These are phyloP conservation scores for Morbakka virulenta DNA, from an alignment of 30 jellyfish, hydroid and myxozoan genomes.

Conservation along the genomic window DNA sequence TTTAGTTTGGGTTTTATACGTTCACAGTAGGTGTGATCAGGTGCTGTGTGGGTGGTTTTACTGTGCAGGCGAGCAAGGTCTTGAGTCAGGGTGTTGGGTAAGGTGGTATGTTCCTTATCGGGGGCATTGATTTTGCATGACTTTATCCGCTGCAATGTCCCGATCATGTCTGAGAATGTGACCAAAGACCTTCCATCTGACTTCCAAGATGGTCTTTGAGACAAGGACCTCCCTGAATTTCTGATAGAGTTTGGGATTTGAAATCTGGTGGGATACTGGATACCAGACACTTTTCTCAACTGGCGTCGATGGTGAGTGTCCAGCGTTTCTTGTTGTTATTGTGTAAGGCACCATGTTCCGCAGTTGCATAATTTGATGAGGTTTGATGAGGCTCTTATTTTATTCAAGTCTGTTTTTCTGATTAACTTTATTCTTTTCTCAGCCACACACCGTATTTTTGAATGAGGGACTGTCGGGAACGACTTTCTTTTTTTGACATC, in stretches of 20 bases:
- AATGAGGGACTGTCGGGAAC: conserved; percentile 21
- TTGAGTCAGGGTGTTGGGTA: too few species aligned
- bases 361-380: conserved; percentile 35
- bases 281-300: conserved; percentile 27
- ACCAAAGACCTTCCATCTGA: conserved; percentile 38
- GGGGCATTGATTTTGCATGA: too few species aligned
- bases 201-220: conserved; percentile 27
- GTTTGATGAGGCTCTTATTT: conserved; percentile 20
- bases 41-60: too few species aligned
- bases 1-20: too few species aligned
- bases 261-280: conserved; percentile 17
- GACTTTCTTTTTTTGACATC: conserved; percentile 2
- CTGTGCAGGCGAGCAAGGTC: too few species aligned
- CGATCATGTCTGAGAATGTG: conserved; percentile 35
- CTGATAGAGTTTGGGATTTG: conserved; percentile 24
- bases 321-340: conserved; percentile 16
- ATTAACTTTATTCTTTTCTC: conserved; percentile 17
- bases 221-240: conserved; percentile 24
- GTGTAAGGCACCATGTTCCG: conserved; percentile 46
- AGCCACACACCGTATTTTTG: too few species aligned
- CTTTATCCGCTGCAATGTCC: conserved; percentile 13
- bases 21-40: too few species aligned
- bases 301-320: conserved; percentile 26
- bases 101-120: too few species aligned
- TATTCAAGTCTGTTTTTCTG: too few species aligned